A percentile compares a stretch with the other conserved stretches of the same genome.
Evolutionary conservation across 2,888 invertebrate genomes (phyloP).

Genomic region (Clitarchus hookeri): DNA sequence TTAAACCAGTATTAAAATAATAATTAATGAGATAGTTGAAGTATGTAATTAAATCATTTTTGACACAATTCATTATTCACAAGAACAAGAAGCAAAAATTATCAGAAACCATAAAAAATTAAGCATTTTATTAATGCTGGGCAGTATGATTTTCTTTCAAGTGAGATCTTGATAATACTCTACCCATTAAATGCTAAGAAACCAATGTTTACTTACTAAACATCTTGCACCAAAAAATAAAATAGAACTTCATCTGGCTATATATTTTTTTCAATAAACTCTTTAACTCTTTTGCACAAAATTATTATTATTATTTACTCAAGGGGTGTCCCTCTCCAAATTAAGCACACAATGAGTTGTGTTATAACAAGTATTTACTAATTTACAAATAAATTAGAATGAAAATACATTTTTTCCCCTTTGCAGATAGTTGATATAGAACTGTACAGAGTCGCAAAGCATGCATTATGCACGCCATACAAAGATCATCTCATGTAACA

Average conservation of each 20-base stretch:
- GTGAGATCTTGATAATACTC: neutral
- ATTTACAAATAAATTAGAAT: neutral
- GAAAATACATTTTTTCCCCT: neutral
- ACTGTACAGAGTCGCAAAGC: too few relatives aligned
- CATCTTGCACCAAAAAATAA: neutral
- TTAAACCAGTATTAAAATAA: neutral
- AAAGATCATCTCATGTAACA: neutral
- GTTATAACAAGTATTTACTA: neutral
- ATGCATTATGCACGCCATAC: neutral
- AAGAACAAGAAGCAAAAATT: neutral
- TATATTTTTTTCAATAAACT: neutral
- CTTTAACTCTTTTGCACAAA: neutral
- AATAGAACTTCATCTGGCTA: neutral
- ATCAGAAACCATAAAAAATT: neutral
- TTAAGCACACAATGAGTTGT: neutral
- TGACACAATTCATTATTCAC: neutral
- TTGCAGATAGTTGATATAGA: neutral
- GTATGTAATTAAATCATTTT: neutral
- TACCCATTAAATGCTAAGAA: neutral
- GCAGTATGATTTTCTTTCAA: neutral
- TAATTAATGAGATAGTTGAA: neutral
- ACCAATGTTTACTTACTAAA: neutral
- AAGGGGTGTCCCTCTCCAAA: neutral
- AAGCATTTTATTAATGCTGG: neutral
- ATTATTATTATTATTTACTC: neutral